These are phyloP conservation scores for Scaeva pyrastri DNA, from an alignment of 2,888 invertebrate genomes.

Conservation along the genomic window DNA sequence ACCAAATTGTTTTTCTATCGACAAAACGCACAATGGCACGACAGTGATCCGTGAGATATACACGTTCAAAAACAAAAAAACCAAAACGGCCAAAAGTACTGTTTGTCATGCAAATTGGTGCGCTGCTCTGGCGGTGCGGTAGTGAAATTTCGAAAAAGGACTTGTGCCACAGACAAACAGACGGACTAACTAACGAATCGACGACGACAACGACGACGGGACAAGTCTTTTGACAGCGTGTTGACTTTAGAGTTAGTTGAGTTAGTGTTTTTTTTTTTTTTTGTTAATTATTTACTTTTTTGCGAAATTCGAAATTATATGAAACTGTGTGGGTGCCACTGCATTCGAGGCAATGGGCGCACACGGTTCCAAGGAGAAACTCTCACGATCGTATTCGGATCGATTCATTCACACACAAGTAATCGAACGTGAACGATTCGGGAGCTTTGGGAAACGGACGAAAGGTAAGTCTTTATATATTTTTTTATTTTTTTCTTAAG, in stretches of 20 bases:
- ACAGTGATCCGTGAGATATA: conserved; percentile 47
- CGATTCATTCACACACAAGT: conserved; percentile 85
- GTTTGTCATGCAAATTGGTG: conserved; percentile 60
- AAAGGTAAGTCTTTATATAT: conserved; percentile 79
- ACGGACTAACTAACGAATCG: conserved; percentile 8
- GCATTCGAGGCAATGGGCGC: conserved; percentile 86
- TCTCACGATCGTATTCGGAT: conserved; percentile 88
- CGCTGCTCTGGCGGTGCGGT: conserved; percentile 7
- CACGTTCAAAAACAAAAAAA: conserved; percentile 7
- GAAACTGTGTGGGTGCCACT: conserved; percentile 67
- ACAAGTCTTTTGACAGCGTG: conserved; percentile 58
- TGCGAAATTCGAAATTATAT: conserved; percentile 58
- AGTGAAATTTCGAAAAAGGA: conserved; percentile 58
- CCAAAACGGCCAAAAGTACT: background rate
- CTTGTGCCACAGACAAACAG: conserved; percentile 56
- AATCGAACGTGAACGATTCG: conserved; percentile 88
- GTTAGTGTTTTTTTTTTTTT: conserved; percentile 14
- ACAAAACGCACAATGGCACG: conserved; percentile 61
- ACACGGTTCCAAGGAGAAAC: conserved; percentile 91
- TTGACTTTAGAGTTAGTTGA: too few species aligned
- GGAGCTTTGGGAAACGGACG: conserved; percentile 88
- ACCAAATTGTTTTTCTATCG: conserved; percentile 65
- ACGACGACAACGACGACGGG: conserved; percentile 19
- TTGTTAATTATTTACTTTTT: conserved; percentile 31
- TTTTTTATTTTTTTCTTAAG: background rate